Conservation (phyloP, 2,797 vertebrate species). For the Crocidura indochinensis region DNA sequence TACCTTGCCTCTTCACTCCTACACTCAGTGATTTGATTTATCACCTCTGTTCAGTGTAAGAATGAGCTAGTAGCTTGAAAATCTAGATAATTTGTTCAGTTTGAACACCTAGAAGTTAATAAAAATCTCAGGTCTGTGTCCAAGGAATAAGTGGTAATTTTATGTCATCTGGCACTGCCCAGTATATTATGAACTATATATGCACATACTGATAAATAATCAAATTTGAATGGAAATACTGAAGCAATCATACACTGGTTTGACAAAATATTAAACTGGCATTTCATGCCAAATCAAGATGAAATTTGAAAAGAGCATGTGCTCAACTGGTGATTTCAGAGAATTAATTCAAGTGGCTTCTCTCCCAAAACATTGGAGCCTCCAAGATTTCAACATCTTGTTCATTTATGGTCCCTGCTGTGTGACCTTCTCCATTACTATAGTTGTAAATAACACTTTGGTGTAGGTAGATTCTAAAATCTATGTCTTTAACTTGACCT, state of each 20-base stretch:
- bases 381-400: background rate
- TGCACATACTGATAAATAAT: background rate
- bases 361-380: background rate
- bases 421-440: background rate
- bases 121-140: conserved; percentile 21
- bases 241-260: background rate
- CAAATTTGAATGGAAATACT: background rate
- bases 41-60: conserved; percentile 48
- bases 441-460: background rate
- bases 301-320: background rate
- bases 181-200: background rate
- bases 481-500: conserved; percentile 24
- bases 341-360: background rate
- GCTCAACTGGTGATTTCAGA: background rate
- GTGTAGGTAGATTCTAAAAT: background rate
- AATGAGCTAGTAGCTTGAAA: conserved; percentile 34
- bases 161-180: background rate
- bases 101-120: conserved; percentile 58
- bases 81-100: conserved; percentile 48
- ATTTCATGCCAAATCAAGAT: conserved; percentile 21
- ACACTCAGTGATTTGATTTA: conserved; percentile 30
- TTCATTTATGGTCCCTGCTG: background rate
- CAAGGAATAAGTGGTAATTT: conserved; percentile 39
- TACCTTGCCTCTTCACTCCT: background rate
- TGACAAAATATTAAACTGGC: background rate